Conservation (phyloP, 2,113 vertebrate species). For the Scatophagus argus region DNA sequence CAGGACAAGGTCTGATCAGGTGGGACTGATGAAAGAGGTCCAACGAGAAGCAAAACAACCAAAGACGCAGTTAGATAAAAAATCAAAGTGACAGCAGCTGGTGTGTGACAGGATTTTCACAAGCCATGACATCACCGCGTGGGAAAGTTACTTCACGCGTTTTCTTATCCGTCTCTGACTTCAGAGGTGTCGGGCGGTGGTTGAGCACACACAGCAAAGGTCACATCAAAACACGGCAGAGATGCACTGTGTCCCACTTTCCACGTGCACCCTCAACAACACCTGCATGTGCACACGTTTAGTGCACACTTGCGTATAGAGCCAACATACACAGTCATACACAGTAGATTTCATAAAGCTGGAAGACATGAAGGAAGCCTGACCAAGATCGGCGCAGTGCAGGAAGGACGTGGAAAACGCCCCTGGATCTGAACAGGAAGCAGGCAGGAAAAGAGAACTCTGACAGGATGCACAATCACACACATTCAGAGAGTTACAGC, state of each 20-base stretch:
- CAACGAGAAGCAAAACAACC: conserved; percentile 1
- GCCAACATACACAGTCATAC: conserved; percentile 21
- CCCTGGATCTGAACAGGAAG: conserved; percentile 79
- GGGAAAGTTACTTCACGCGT: conserved; percentile 68
- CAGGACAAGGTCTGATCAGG: conserved; percentile 43
- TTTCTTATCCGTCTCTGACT: conserved; percentile 74
- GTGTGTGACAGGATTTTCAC: conserved; percentile 58
- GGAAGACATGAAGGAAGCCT: conserved; percentile 75
- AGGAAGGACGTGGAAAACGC: conserved; percentile 80
- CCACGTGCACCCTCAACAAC: conserved; percentile 8
- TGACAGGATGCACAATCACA: conserved; percentile 54
- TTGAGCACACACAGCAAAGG: conserved; percentile 23
- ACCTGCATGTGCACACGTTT: conserved; percentile 14
- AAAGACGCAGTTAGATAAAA: background rate
- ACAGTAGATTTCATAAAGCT: conserved; percentile 40
- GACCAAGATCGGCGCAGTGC: conserved; percentile 63
- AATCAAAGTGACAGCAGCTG: conserved; percentile 41
- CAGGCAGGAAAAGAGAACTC: conserved; percentile 71
- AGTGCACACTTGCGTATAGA: background rate
- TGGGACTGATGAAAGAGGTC: conserved; percentile 15
- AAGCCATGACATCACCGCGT: conserved; percentile 68
- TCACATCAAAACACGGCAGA: conserved; percentile 44
- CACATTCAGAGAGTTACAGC: conserved; percentile 20
- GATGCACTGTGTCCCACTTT: conserved; percentile 24
- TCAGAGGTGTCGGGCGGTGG: conserved; percentile 35